phyloP scores from a whole-genome alignment of 2,797 vertebrate genomes.

The Valencia hispanica region DNA sequence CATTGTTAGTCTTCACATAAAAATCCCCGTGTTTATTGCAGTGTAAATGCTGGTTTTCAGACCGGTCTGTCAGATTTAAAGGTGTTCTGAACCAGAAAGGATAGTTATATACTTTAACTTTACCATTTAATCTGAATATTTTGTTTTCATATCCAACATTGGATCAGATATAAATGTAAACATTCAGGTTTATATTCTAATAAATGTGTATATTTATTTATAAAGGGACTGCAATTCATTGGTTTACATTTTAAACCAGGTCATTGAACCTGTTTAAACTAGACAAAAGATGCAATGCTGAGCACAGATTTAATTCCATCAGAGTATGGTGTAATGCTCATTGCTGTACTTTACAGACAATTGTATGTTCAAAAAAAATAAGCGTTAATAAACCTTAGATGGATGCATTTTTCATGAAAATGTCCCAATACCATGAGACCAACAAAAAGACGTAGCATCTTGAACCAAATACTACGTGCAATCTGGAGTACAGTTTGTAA shows the following conservation, averaged over 20 bases:
- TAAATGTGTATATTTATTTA: background rate
- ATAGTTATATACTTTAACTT: constrained; percentile 1
- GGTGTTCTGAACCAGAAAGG: constrained; percentile 12
- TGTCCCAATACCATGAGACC: background rate
- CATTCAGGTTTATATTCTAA: background rate
- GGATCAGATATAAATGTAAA: background rate
- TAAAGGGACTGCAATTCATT: background rate
- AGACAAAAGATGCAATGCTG: background rate
- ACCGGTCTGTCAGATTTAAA: constrained; percentile 30
- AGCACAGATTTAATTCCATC: background rate
- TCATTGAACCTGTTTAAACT: background rate
- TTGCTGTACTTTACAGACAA: background rate
- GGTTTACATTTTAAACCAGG: background rate
- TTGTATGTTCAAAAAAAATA: background rate
- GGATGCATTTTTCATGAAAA: background rate
- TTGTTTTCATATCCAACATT: background rate
- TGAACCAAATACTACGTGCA: background rate
- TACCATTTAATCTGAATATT: constrained; percentile 3
- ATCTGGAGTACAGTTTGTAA: background rate
- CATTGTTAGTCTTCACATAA: constrained; percentile 50
- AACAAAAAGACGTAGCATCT: background rate
- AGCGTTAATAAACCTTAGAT: background rate
- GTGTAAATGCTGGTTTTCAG: constrained; percentile 42
- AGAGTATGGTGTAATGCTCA: background rate
- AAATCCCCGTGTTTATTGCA: constrained; percentile 33